Evolutionary conservation across 2,888 invertebrate genomes (phyloP).

Genomic region (Formica aserva): DNA sequence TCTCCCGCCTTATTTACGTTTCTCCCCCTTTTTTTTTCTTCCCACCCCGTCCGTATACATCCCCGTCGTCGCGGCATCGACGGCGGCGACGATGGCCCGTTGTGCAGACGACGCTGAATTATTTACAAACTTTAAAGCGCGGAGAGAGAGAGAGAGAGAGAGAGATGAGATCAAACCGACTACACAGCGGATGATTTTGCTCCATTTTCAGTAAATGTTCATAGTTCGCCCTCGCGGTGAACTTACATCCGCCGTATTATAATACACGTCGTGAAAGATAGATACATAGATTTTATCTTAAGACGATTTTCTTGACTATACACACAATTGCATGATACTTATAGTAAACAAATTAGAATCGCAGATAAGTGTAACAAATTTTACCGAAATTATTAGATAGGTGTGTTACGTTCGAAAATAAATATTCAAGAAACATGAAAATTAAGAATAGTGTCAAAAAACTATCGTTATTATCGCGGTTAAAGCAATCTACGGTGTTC

Average conservation of each 20-base stretch:
- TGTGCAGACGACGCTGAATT: slow-evolving; percentile 66
- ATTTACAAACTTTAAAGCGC: slow-evolving; percentile 65
- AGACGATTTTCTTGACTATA: background rate
- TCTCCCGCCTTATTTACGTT: slow-evolving; percentile 49
- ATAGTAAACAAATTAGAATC: background rate
- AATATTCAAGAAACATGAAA: background rate
- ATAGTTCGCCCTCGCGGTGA: slow-evolving; percentile 10
- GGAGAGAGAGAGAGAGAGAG: background rate
- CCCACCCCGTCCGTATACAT: background rate
- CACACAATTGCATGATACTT: background rate
- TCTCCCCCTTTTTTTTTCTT: background rate
- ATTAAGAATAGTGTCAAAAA: background rate
- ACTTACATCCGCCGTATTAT: slow-evolving; percentile 24
- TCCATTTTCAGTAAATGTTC: slow-evolving; percentile 39
- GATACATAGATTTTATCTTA: slow-evolving; percentile 3
- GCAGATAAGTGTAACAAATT: background rate
- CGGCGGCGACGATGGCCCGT: slow-evolving; percentile 12
- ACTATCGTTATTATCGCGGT: background rate
- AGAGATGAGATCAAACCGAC: slow-evolving; percentile 16
- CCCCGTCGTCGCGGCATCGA: slow-evolving; percentile 38
- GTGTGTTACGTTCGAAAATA: background rate
- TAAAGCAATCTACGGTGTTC: slow-evolving; percentile 31
- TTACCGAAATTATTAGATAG: background rate
- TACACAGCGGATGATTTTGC: slow-evolving; percentile 5
- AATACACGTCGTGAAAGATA: slow-evolving; percentile 5